These are phyloP conservation scores for Tribolium madens DNA, from an alignment of 1,140 invertebrate genomes.

Conservation along the genomic window DNA sequence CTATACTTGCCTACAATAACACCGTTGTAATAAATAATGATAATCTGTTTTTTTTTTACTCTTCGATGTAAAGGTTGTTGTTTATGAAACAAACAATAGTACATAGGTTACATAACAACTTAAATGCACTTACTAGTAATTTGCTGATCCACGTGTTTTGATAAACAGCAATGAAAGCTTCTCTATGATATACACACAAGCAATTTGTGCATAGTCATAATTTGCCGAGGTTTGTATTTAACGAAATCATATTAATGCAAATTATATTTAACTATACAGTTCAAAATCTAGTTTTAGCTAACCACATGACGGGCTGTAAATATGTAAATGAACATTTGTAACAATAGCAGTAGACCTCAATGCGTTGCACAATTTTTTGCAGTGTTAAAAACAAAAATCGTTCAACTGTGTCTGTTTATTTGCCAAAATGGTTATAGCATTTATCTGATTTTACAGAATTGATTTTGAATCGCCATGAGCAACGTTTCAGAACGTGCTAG, in stretches of 20 bases:
- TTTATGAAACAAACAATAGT: too few species aligned
- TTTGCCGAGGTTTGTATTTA: slow-evolving; percentile 18
- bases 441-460: slow-evolving; percentile 32
- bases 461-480: slow-evolving; percentile 17
- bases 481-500: slow-evolving; percentile 24
- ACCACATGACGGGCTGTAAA: neutral
- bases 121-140: neutral
- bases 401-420: neutral
- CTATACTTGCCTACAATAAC: neutral
- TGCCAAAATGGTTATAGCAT: neutral
- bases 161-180: neutral
- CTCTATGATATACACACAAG: neutral
- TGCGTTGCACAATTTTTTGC: neutral
- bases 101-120: too few species aligned
- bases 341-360: too few species aligned
- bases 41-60: too few species aligned
- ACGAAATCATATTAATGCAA: slow-evolving; percentile 17
- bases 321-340: neutral
- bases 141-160: neutral
- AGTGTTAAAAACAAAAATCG: neutral
- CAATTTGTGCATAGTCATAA: neutral
- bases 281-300: neutral
- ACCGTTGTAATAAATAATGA: too few species aligned
- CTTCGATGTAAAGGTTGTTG: too few species aligned
- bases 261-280: slow-evolving; percentile 22